These are phyloP conservation scores for Masnerella sp. DNA, from an alignment of 2,888 invertebrate species.

Conservation along the genomic window DNA sequence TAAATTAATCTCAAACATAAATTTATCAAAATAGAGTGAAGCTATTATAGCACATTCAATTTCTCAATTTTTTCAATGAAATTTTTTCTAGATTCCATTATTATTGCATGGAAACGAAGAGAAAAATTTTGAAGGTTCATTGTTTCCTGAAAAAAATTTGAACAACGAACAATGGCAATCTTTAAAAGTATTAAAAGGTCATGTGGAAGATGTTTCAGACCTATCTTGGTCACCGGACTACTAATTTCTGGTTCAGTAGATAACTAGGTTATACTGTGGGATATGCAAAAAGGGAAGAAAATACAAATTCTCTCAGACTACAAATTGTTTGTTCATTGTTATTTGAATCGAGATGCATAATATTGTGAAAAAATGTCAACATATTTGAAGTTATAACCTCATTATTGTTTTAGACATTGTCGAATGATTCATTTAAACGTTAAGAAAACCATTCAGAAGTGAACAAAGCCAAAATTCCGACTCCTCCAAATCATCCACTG, in stretches of 20 bases:
- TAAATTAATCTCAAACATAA: too few species aligned
- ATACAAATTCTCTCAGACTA: slow-evolving; percentile 87
- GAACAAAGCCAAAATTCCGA: slow-evolving; percentile 82
- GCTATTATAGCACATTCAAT: too few species aligned
- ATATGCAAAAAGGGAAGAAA: slow-evolving; percentile 87
- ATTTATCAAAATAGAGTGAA: too few species aligned
- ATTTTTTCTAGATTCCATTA: too few species aligned
- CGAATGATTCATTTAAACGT: slow-evolving; percentile 84
- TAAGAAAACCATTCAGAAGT: slow-evolving; percentile 84
- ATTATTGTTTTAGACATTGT: slow-evolving; percentile 84
- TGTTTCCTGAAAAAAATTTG: slow-evolving; percentile 81
- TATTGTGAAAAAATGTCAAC: too few species aligned
- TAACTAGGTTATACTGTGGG: slow-evolving; percentile 95
- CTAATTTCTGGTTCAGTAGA: slow-evolving; percentile 95
- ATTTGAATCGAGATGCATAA: too few species aligned
- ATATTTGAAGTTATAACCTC: too few species aligned
- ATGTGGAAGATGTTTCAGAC: slow-evolving; percentile 96
- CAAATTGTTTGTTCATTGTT: slow-evolving; percentile 93
- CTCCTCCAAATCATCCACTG: slow-evolving; percentile 81
- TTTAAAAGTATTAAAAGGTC: slow-evolving; percentile 89
- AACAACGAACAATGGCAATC: slow-evolving; percentile 94
- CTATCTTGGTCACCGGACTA: slow-evolving; percentile 92
- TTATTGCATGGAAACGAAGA: slow-evolving; percentile 91
- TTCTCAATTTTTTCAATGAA: too few species aligned
- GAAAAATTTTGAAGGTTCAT: slow-evolving; percentile 83